Base-by-base conservation (phyloP, 2,888 invertebrate species). In the Synanthedon formicaeformis region DNA sequence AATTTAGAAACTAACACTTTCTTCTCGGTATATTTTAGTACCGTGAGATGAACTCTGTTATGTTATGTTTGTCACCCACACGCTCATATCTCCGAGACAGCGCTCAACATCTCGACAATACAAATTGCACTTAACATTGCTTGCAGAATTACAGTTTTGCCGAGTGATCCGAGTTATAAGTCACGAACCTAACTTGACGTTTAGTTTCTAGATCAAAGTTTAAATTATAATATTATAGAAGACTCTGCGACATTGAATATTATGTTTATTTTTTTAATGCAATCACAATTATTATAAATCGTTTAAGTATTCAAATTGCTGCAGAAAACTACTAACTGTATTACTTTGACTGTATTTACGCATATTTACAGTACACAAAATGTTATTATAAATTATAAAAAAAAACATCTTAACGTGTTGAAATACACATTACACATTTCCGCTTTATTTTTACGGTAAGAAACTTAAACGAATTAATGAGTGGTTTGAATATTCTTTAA, bases 111-210 rank as follows among this genome's bases (percentile, higher is more conserved):
- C 58, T 58, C 56, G 14, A 55, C 34, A 34, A 34, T 41, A 52
- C 56, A 40, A 51, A 52, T 54, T 64, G 58, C 61, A 69, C 71
- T 74, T 71, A 70, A 69, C 75, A 69, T 61, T 67, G 60, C 66
- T 56, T 18, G 52, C 45, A 56, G 56, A 54, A 61, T 58, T 59
- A 56, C 49, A 52, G 54, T 49, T 34, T 34, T 34, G 34, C 10
- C 34, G 34, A 10, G 34, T 50, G 50, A 55, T 8, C 34, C 34
- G 34, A 34, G 55, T 50, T 51, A 57, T 45, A 41, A 51, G 52
- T 51, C 53, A 34, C 34, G 34, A 34, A 34, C 34, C 3, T 6
- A 34, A 10, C 34, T 34, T 34, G 34, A 34, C 10, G 34, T 34
- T 34, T 34, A 34, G 34, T 34, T 10, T 34, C 3, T 2, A 34